phyloP scores from a whole-genome alignment of 2,113 vertebrate species.

The Mionectes macconnelli region DNA sequence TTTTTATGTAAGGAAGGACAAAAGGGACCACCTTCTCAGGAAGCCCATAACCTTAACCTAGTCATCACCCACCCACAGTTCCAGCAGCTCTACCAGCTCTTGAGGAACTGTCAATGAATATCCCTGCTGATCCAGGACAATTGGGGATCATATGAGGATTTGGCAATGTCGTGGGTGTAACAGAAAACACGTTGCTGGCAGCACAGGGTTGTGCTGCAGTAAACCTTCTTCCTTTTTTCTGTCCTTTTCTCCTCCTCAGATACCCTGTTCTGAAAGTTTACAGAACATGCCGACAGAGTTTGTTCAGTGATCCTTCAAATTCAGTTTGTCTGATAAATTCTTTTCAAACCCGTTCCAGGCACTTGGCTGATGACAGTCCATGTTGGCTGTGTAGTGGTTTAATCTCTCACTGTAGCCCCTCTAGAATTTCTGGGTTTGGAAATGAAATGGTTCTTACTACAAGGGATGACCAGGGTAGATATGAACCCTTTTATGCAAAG shows the following conservation, averaged over 20 bases:
- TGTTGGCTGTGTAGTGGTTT: neutral
- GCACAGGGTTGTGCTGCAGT: neutral
- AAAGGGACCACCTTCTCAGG: neutral
- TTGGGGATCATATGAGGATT: neutral
- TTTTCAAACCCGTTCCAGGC: neutral
- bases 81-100: neutral
- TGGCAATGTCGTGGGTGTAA: neutral
- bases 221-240: neutral
- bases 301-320: neutral
- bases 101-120: neutral
- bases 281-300: neutral
- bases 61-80: neutral
- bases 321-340: neutral
- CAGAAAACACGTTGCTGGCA: neutral
- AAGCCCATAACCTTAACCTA: neutral
- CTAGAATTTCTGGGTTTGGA: neutral
- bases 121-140: neutral
- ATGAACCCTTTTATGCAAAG: neutral
- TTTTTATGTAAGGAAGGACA: neutral
- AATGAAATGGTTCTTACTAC: neutral
- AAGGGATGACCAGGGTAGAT: neutral
- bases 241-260: neutral
- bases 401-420: neutral
- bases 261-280: neutral
- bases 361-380: neutral